phyloP scores from a whole-genome alignment of 1,140 invertebrate genomes.

The Drosophila equinoxialis region DNA sequence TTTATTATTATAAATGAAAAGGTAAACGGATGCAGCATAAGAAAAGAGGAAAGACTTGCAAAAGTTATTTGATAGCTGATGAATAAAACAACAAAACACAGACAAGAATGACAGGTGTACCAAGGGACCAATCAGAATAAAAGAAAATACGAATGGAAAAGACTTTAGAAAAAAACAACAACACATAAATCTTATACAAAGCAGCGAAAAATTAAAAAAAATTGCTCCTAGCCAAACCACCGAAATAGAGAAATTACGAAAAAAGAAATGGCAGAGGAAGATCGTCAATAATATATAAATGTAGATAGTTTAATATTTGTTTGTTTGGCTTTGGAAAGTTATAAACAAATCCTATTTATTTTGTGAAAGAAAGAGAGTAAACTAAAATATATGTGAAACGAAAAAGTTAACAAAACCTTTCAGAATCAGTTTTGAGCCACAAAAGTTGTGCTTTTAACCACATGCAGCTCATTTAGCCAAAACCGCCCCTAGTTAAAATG shows the following conservation, averaged over 20 bases:
- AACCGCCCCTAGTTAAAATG: neutral
- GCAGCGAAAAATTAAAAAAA: too few relatives aligned
- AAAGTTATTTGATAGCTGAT: neutral
- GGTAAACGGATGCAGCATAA: neutral
- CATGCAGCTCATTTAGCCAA: constrained; percentile 30
- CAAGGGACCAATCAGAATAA: neutral
- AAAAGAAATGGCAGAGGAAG: too few relatives aligned
- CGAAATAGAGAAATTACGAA: too few relatives aligned
- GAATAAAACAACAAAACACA: neutral
- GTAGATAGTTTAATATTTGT: too few relatives aligned
- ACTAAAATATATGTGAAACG: neutral
- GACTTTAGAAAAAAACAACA: neutral
- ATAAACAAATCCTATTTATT: constrained; percentile 10
- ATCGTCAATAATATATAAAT: too few relatives aligned
- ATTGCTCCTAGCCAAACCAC: too few relatives aligned
- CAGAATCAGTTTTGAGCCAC: constrained; percentile 35
- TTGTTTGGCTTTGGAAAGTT: neutral
- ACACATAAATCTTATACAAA: neutral
- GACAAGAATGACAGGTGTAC: neutral
- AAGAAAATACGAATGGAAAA: neutral
- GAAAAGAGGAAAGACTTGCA: neutral
- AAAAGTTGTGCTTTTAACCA: constrained; percentile 38
- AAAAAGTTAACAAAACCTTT: constrained; percentile 33
- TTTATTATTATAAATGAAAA: neutral
- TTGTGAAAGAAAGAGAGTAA: neutral